Evolutionary conservation across 2,888 invertebrate genomes (phyloP).

Genomic region (Therioaphis trifolii): DNA sequence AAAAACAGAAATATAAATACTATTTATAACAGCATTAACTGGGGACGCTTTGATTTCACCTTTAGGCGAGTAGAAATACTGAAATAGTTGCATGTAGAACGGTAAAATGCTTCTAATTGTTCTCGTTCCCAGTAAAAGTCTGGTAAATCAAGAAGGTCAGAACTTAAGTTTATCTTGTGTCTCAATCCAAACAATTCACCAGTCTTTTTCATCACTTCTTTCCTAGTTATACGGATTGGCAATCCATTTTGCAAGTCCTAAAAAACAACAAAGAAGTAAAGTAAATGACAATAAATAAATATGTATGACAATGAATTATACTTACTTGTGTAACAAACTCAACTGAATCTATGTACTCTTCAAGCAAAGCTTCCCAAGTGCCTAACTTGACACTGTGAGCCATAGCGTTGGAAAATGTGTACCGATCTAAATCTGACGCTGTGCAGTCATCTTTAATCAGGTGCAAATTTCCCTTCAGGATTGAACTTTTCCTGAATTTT

Average conservation of each 20-base stretch:
- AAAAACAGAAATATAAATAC: conserved; percentile 66
- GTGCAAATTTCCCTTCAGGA: conserved; percentile 71
- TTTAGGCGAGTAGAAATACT: conserved; percentile 85
- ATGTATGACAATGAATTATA: too few relatives aligned
- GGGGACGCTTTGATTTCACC: conserved; percentile 72
- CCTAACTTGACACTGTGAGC: conserved; percentile 93
- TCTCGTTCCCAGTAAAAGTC: conserved; percentile 99
- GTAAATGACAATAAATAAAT: too few relatives aligned
- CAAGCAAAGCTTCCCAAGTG: conserved; percentile 91
- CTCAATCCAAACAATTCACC: conserved; percentile 90
- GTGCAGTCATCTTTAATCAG: conserved; percentile 74
- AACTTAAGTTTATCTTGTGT: conserved; percentile 91
- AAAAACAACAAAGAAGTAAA: too few relatives aligned
- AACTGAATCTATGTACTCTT: conserved; percentile 85
- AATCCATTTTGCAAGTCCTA: conserved; percentile 80
- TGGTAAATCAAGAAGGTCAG: conserved; percentile 92
- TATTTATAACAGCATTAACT: too few relatives aligned
- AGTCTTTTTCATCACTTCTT: conserved; percentile 80
- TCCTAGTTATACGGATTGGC: conserved; percentile 77
- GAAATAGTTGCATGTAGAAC: conserved; percentile 84
- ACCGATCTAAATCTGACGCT: conserved; percentile 77
- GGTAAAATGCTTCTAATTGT: conserved; percentile 85
- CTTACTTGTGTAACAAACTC: conserved; percentile 81
- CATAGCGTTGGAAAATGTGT: conserved; percentile 94
- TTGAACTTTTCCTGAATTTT: conserved; percentile 68